A percentile compares a stretch with the other conserved stretches of the same genome.
These are phyloP conservation scores for Keiferia lycopersicella DNA, from an alignment of 2,888 invertebrate genomes.

Conservation along the genomic window DNA sequence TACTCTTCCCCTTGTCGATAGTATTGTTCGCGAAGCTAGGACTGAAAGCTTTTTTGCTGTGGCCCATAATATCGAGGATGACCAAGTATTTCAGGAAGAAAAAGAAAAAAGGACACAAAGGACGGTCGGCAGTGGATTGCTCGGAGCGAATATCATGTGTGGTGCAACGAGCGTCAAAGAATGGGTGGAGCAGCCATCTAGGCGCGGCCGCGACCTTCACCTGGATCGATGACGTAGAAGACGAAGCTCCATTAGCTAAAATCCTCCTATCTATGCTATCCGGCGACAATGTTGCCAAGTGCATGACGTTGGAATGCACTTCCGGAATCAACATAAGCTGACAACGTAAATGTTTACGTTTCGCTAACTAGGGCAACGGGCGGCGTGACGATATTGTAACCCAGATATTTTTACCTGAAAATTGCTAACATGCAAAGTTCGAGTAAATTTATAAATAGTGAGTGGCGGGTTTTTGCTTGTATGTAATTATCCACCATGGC, in stretches of 20 bases:
- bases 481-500: constrained; percentile 48
- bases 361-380: constrained; percentile 51
- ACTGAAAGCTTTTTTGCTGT: constrained; percentile 66
- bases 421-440: constrained; percentile 51
- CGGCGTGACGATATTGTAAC: constrained; percentile 41
- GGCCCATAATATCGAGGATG: constrained; percentile 74
- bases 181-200: constrained; percentile 63
- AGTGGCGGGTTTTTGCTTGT: constrained; percentile 36
- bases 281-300: constrained; percentile 71
- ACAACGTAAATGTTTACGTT: constrained; percentile 57
- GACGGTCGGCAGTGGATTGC: constrained; percentile 66
- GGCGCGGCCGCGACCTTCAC: constrained; percentile 70
- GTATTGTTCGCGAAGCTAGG: constrained; percentile 68
- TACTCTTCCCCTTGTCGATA: constrained; percentile 64
- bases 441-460: constrained; percentile 44
- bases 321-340: constrained; percentile 74
- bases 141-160: constrained; percentile 70
- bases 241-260: constrained; percentile 65
- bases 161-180: constrained; percentile 56
- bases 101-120: constrained; percentile 63
- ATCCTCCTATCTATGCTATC: constrained; percentile 67
- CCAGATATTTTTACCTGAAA: constrained; percentile 45
- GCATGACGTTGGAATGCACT: constrained; percentile 74
- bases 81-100: constrained; percentile 72
- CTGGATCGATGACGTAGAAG: constrained; percentile 67